Evolutionary conservation across 2,113 vertebrate genomes (phyloP).

Genomic region (Cacatua alba): DNA sequence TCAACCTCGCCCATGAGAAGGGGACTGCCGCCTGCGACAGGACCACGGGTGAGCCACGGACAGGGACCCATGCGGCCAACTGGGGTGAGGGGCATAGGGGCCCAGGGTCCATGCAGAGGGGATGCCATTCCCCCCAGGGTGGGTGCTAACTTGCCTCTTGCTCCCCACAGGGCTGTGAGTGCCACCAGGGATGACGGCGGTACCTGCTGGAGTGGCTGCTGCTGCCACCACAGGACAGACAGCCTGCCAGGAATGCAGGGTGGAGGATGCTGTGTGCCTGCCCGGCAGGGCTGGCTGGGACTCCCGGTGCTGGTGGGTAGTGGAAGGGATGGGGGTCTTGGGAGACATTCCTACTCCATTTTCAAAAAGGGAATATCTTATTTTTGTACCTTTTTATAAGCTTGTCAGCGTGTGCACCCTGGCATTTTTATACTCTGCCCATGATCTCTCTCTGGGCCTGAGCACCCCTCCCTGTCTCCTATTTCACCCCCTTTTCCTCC

Average conservation of each 20-base stretch:
- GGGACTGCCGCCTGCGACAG: conserved; percentile 75
- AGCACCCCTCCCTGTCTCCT: background rate
- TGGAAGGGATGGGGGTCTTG: background rate
- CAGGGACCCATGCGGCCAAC: rapidly evolving
- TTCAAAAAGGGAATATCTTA: conserved; percentile 59
- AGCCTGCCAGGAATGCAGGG: background rate
- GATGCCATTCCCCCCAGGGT: rapidly evolving
- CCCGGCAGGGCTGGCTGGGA: background rate
- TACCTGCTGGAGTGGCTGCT: background rate
- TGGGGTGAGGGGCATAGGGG: background rate
- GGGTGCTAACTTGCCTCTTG: background rate
- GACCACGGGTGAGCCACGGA: background rate
- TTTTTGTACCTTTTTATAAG: conserved; percentile 67
- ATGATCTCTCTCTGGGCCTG: background rate
- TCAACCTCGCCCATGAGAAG: conserved; percentile 87
- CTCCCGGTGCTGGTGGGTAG: background rate
- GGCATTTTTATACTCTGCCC: conserved; percentile 32
- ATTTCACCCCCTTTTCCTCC: background rate
- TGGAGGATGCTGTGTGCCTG: background rate
- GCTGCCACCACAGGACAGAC: background rate
- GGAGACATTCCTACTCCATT: conserved; percentile 38
- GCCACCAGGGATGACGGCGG: background rate
- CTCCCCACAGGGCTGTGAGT: conserved; percentile 48
- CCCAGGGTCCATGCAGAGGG: background rate
- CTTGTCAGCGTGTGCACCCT: background rate